These are phyloP conservation scores for Melanocharis versteri DNA, from an alignment of 2,113 vertebrate genomes.

Conservation along the genomic window DNA sequence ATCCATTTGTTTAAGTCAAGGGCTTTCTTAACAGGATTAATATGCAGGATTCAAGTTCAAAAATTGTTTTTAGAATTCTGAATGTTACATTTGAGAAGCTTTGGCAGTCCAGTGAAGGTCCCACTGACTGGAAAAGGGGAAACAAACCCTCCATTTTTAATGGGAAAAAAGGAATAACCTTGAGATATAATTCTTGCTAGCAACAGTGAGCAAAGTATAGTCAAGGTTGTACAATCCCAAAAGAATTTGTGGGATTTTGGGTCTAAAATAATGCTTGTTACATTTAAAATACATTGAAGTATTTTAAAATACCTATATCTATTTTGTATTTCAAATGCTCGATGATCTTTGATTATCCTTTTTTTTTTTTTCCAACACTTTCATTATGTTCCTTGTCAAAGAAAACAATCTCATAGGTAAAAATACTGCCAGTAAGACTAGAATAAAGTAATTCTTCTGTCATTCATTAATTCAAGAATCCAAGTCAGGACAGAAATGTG, in stretches of 20 bases:
- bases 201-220: not conserved
- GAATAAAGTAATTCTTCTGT: not conserved
- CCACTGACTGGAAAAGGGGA: not conserved
- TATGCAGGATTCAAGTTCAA: not conserved
- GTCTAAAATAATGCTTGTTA: not conserved
- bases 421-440: not conserved
- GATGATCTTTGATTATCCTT: not conserved
- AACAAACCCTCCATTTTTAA: not conserved
- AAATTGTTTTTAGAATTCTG: not conserved
- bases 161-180: not conserved
- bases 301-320: not conserved
- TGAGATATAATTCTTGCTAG: not conserved
- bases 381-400: not conserved
- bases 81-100: not conserved
- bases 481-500: not conserved
- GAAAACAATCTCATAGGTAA: not conserved
- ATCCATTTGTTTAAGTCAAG: not conserved
- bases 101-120: not conserved
- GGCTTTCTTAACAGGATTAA: not conserved
- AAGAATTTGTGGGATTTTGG: not conserved
- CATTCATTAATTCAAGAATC: not conserved
- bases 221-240: fast-evolving
- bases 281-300: not conserved
- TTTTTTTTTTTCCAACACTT: not conserved
- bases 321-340: not conserved